Conservation (phyloP, 1,140 invertebrate genomes). For the Achroia grisella region DNA sequence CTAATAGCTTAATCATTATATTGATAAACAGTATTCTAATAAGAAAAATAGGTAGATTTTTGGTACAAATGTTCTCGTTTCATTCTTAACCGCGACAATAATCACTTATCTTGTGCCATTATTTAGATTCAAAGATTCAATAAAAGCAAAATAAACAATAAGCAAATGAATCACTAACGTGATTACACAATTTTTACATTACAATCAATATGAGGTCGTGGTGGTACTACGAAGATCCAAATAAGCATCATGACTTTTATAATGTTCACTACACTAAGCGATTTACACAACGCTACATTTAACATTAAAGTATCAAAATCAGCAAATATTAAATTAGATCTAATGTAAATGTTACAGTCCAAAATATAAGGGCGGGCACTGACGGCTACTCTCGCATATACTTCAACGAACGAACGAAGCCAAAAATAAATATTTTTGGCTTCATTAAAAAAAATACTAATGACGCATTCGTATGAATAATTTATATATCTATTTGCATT, state of each 20-base stretch:
- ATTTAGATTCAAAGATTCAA: constrained; percentile 21
- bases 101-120: constrained; percentile 47
- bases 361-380: constrained; percentile 12
- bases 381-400: no score
- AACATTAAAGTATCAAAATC: constrained; percentile 19
- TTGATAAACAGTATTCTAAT: constrained; percentile 57
- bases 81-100: constrained; percentile 44
- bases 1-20: constrained; percentile 46
- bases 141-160: constrained; percentile 15
- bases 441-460: no score
- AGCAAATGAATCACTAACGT: constrained; percentile 25
- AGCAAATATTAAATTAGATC: constrained; percentile 19
- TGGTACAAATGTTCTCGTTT: constrained; percentile 55
- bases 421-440: no score
- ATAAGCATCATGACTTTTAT: constrained; percentile 18
- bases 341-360: constrained; percentile 24
- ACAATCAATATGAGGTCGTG: constrained; percentile 31
- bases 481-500: no score
- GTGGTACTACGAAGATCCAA: constrained; percentile 24
- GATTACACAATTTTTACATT: constrained; percentile 26
- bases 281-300: constrained; percentile 27
- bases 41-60: constrained; percentile 68
- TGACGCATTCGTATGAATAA: no score
- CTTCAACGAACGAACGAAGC: no score
- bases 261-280: constrained; percentile 30